phyloP scores from a whole-genome alignment of 1,140 invertebrate species.

The Octopus sinensis region DNA sequence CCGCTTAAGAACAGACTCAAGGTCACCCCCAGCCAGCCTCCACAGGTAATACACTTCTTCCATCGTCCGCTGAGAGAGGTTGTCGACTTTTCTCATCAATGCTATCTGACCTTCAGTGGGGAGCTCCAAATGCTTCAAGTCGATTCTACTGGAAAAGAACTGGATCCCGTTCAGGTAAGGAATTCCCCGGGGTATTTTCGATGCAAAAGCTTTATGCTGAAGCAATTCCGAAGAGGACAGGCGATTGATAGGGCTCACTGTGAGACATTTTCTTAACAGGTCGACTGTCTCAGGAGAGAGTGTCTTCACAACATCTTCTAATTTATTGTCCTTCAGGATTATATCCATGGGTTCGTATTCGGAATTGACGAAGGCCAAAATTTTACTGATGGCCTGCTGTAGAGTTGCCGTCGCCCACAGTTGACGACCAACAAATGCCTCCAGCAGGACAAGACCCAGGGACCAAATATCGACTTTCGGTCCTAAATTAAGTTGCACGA shows the following conservation, averaged over 20 bases:
- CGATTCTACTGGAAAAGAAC: not conserved
- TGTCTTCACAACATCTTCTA: not conserved
- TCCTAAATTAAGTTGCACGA: slow-evolving; percentile 35
- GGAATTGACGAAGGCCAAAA: not conserved
- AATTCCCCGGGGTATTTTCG: not conserved
- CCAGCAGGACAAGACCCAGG: slow-evolving; percentile 80
- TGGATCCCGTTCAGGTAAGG: not conserved
- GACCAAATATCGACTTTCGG: slow-evolving; percentile 87
- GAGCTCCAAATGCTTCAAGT: not conserved
- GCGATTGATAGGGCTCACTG: not conserved
- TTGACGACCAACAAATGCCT: slow-evolving; percentile 65
- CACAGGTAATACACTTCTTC: slow-evolving; percentile 89
- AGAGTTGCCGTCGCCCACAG: not conserved
- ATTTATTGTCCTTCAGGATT: not conserved
- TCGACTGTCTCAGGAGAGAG: not conserved
- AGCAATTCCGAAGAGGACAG: not conserved
- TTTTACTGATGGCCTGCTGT: not conserved
- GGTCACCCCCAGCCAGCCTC: slow-evolving; percentile 91
- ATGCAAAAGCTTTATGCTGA: not conserved
- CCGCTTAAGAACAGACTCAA: slow-evolving; percentile 83
- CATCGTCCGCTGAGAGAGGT: slow-evolving; percentile 62
- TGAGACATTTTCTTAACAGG: not conserved
- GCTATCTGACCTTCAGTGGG: not conserved
- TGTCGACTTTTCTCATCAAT: slow-evolving; percentile 36
- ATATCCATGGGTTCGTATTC: not conserved